Percentiles rank a stretch among this genome's conserved stretches.
Evolutionary conservation across 2,888 invertebrate species (phyloP).

Genomic region (Zygogramma bicolorata): DNA sequence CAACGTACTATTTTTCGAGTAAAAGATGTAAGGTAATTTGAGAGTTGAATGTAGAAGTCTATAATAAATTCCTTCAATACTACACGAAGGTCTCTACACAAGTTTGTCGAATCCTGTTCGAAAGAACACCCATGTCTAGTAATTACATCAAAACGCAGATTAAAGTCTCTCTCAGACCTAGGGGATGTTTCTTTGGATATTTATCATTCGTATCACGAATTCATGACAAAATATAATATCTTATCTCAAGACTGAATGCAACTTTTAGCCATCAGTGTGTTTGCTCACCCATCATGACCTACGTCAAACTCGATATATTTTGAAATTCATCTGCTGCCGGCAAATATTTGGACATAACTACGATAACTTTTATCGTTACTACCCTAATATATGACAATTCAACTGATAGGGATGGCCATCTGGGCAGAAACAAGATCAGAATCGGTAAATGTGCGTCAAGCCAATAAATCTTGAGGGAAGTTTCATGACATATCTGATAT

Average conservation of each 20-base stretch:
- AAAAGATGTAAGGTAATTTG: no score
- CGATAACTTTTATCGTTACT: constrained; percentile 25
- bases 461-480: background rate
- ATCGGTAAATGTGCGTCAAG: background rate
- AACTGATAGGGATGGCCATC: constrained; percentile 12
- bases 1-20: no score
- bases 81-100: no score
- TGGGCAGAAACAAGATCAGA: background rate
- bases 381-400: constrained; percentile 18
- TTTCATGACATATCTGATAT: background rate
- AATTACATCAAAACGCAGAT: background rate
- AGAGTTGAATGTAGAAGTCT: no score
- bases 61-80: no score
- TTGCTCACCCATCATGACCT: background rate
- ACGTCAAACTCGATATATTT: constrained; percentile 17
- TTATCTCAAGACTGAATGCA: background rate
- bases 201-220: background rate
- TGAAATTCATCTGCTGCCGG: constrained; percentile 17
- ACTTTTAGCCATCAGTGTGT: background rate
- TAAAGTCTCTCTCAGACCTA: background rate
- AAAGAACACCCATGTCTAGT: no score
- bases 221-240: background rate
- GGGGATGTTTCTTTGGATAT: background rate
- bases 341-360: constrained; percentile 28
- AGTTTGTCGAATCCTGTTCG: no score